Evolutionary conservation across 2,888 invertebrate species (phyloP), one percentile per base, ranked within the genome.

Genomic region (Eilema griseolum): DNA sequence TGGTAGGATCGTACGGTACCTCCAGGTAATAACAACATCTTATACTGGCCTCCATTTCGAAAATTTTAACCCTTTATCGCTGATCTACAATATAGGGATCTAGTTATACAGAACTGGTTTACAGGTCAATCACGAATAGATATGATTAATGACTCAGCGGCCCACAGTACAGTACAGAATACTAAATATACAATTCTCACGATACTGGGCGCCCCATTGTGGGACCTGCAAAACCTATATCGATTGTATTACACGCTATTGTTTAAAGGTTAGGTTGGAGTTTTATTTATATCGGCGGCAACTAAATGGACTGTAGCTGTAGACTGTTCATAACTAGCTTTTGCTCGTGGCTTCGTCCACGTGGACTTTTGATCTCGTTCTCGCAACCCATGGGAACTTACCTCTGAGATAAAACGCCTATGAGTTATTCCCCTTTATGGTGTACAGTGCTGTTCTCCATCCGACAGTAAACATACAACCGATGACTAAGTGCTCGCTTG

Each of bases 41-140:
- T n/a, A n/a, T n/a, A n/a, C n/a, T n/a, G n/a, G n/a, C n/a, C n/a
- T n/a, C n/a, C n/a, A n/a, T n/a, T n/a, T n/a, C n/a, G n/a, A n/a
- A n/a, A n/a, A n/a, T n/a, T n/a, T n/a, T n/a, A n/a, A n/a, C n/a
- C n/a, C n/a, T n/a, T n/a, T n/a, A n/a, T n/a, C n/a, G n/a, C n/a
- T n/a, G n/a, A n/a, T n/a, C n/a, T 33, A 33, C 8, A 8, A 8
- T 33, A 26, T 20, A 26, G 8, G 31, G 8, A 46, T 31, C 8
- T 23, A 65, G 33, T 20, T 16, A 41, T 61, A 33, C 20, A 8
- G 31, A 61, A 20, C 24, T 12, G 56, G 14, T 23, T 12, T 1
- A 33, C 56, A 71, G 71, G 72, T 67, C 57, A 74, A 79, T 76
- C 71, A 71, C 74, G 60, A 52, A 23, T 4, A 37, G 33, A 12